Evolutionary conservation across 2,888 invertebrate genomes (phyloP), one percentile per base, ranked within the genome.

Genomic region (Pelosia muscerda): DNA sequence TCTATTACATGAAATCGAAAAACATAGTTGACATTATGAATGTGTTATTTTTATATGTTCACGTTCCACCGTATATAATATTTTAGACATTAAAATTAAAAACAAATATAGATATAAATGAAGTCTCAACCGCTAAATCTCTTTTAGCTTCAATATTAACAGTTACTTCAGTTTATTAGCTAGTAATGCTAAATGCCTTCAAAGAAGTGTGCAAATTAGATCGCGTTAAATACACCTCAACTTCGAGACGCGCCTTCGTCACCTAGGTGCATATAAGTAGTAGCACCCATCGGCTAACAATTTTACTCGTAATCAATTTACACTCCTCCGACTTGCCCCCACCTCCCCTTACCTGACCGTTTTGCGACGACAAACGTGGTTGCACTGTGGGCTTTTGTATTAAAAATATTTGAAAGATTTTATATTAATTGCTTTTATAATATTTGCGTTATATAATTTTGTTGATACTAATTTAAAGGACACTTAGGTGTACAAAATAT

Each of bases 261-360:
- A 59, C 63, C 85, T 79, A 90, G 92, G 90, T 86, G 92, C 92
- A 89, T 87, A 88, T 93, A 92, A 93, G 90, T 90, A 91, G 90
- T 87, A 78, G 79, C 72, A 77, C 81, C 85, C 85, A 83, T 85
- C 84, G 87, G 81, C 86, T 89, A 91, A 92, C 91, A 89, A 84
- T 91, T 92, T 92, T 90, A 91, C 88, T 88, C 85, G 88, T 93
- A 92, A 93, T 93, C 92, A 91, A 88, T 92, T 93, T 92, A 92
- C 84, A 75, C 72, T 78, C 82, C 81, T 80, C 83, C 84, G 78
- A 84, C 84, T 84, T 81, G 75, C 82, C 88, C 79, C 78, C 75
- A 76, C 83, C 84, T 84, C 84, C 85, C 81, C 79, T 77, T 77
- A 75, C 73, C 58, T 72, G 73, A 71, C 73, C 74, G 62, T 71